phyloP scores from a whole-genome alignment of 2,888 invertebrate species.

The Alcis repandata region DNA sequence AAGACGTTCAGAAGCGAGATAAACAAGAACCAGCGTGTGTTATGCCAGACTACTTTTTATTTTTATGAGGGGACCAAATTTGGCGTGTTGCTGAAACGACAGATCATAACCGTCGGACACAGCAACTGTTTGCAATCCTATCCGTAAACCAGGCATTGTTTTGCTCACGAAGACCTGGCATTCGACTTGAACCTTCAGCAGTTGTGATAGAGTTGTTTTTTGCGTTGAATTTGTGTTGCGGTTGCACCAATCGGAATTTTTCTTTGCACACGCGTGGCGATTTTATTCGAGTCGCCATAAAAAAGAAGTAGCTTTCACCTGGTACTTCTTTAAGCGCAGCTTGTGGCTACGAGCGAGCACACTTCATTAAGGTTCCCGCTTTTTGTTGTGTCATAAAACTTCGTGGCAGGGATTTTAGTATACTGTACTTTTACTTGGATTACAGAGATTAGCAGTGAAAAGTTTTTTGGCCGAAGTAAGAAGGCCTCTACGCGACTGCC shows the following conservation, averaged over 20 bases:
- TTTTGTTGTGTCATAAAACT: slow-evolving; percentile 57
- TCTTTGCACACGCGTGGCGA: slow-evolving; percentile 69
- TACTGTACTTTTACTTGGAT: slow-evolving; percentile 16
- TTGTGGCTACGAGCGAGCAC: slow-evolving; percentile 60
- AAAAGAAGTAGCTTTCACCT: slow-evolving; percentile 70
- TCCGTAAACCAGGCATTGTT: slow-evolving; percentile 71
- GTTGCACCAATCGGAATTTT: slow-evolving; percentile 65
- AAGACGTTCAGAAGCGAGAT: slow-evolving; percentile 52
- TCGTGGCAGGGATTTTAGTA: slow-evolving; percentile 44
- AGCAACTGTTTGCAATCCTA: slow-evolving; percentile 79
- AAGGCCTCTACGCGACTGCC: not conserved
- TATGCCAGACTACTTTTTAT: slow-evolving; percentile 76
- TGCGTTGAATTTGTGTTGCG: slow-evolving; percentile 55
- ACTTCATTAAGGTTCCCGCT: slow-evolving; percentile 66
- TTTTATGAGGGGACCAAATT: slow-evolving; percentile 82
- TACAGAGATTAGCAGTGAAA: slow-evolving; percentile 13
- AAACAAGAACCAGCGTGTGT: slow-evolving; percentile 71
- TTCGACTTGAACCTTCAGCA: slow-evolving; percentile 57
- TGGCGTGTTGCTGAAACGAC: slow-evolving; percentile 80
- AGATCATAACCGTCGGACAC: slow-evolving; percentile 82
- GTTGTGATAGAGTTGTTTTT: slow-evolving; percentile 54
- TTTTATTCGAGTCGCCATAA: slow-evolving; percentile 74
- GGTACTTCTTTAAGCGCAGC: slow-evolving; percentile 64
- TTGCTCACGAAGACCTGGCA: slow-evolving; percentile 55
- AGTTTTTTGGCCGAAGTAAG: not conserved